phyloP scores from a whole-genome alignment of 2,113 vertebrate genomes.

The Melanostigma gelatinosum region DNA sequence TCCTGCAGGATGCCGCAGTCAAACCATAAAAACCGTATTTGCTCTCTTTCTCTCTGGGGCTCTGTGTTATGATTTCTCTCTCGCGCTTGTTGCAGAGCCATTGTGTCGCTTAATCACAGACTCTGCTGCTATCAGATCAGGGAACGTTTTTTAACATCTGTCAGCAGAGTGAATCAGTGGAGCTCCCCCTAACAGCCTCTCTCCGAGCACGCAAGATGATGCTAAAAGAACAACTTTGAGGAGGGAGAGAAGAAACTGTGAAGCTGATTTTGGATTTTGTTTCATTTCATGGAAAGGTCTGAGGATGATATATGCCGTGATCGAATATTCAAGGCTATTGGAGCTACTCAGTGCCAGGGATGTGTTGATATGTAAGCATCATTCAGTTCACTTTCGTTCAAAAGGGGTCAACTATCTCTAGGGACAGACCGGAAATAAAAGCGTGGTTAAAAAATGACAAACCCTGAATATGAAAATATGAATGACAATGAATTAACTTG shows the following conservation, averaged over 20 bases:
- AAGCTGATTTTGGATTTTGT: slow-evolving; percentile 14
- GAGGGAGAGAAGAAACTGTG: slow-evolving; percentile 15
- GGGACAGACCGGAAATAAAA: neutral
- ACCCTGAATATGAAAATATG: neutral
- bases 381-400: neutral
- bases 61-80: slow-evolving; percentile 53
- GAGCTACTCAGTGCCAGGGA: neutral
- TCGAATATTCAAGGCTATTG: neutral
- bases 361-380: neutral
- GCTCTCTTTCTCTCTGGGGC: slow-evolving; percentile 13
- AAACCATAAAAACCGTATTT: slow-evolving; percentile 53
- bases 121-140: slow-evolving; percentile 54
- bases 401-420: neutral
- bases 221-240: slow-evolving; percentile 1
- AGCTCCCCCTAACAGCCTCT: neutral
- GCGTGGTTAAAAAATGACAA: neutral
- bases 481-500: neutral
- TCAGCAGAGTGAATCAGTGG: slow-evolving; percentile 40
- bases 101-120: slow-evolving; percentile 67
- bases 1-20: slow-evolving; percentile 63
- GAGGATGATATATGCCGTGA: slow-evolving; percentile 1
- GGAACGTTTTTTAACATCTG: slow-evolving; percentile 49
- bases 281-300: slow-evolving; percentile 11
- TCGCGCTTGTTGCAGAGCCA: neutral
- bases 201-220: slow-evolving; percentile 16